Evolutionary conservation across 2,797 vertebrate genomes (phyloP).

Genomic region (Pogoniulus pusillus): DNA sequence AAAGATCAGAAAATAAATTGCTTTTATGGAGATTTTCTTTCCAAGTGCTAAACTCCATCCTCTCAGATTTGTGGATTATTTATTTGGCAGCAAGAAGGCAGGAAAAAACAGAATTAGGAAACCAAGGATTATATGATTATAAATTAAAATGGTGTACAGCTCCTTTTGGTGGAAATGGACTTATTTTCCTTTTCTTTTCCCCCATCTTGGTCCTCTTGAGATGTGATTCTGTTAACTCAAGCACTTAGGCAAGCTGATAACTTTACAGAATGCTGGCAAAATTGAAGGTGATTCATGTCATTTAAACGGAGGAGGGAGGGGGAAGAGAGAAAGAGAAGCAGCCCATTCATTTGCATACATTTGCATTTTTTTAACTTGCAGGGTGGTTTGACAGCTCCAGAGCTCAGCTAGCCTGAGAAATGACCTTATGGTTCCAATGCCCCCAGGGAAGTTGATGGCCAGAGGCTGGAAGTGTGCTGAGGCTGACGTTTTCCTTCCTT

Average conservation of each 20-base stretch:
- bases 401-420: slow-evolving; percentile 23
- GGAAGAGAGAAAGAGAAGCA: neutral
- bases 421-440: slow-evolving; percentile 55
- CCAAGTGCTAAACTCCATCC: neutral
- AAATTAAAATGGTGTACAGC: neutral
- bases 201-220: neutral
- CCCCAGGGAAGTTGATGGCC: slow-evolving; percentile 33
- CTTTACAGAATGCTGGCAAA: slow-evolving; percentile 32
- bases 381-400: slow-evolving; percentile 34
- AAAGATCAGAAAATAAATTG: neutral
- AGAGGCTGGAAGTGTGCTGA: slow-evolving; percentile 23
- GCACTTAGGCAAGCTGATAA: neutral
- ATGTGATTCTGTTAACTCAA: neutral
- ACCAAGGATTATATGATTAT: neutral
- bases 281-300: slow-evolving; percentile 51
- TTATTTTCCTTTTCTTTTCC: neutral
- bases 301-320: neutral
- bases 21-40: neutral
- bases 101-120: neutral
- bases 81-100: neutral
- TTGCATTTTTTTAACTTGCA: slow-evolving; percentile 21
- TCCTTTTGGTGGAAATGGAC: neutral
- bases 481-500: slow-evolving; percentile 36
- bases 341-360: slow-evolving; percentile 1
- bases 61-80: neutral